A percentile compares a stretch with the other conserved stretches of the same genome.
These are phyloP conservation scores for Cavia aperea DNA, from an alignment of 2,113 vertebrate genomes.

Conservation along the genomic window DNA sequence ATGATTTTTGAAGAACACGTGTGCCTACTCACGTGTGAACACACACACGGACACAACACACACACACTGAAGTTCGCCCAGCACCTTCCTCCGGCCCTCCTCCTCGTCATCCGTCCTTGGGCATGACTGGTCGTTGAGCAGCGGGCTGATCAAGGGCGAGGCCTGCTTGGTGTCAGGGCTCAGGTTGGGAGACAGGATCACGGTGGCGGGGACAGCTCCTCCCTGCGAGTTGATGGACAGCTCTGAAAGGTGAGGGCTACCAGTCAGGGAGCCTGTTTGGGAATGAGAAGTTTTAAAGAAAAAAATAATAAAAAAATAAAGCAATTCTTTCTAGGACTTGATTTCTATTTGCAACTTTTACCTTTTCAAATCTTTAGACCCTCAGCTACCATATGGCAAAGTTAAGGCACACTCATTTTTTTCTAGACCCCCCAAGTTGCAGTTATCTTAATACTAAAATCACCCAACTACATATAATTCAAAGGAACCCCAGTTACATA, in stretches of 20 bases:
- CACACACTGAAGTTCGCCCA: rapidly evolving
- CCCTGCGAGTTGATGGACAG: slow-evolving; percentile 86
- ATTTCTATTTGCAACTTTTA: not conserved
- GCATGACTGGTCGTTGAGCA: slow-evolving; percentile 87
- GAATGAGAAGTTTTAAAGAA: slow-evolving; percentile 64
- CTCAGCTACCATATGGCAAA: not conserved
- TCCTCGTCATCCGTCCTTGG: slow-evolving; percentile 92
- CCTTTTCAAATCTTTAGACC: not conserved
- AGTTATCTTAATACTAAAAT: not conserved
- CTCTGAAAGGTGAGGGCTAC: slow-evolving; percentile 87
- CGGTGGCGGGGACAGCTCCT: slow-evolving; percentile 82
- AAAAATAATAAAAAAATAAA: slow-evolving; percentile 19
- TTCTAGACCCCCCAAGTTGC: not conserved
- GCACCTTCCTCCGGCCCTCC: slow-evolving; percentile 92
- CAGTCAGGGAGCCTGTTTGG: slow-evolving; percentile 82
- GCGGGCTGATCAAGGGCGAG: slow-evolving; percentile 91
- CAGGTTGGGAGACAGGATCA: slow-evolving; percentile 83
- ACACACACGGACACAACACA: not conserved
- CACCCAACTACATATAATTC: not conserved
- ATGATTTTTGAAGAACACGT: not conserved
- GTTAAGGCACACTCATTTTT: not conserved
- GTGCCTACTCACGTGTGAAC: not conserved
- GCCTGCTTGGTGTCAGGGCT: slow-evolving; percentile 89
- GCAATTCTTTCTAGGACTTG: slow-evolving; percentile 49
- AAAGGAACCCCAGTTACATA: not conserved